phyloP scores from a whole-genome alignment of 2,797 vertebrate species.

The Enteromius anoplus region DNA sequence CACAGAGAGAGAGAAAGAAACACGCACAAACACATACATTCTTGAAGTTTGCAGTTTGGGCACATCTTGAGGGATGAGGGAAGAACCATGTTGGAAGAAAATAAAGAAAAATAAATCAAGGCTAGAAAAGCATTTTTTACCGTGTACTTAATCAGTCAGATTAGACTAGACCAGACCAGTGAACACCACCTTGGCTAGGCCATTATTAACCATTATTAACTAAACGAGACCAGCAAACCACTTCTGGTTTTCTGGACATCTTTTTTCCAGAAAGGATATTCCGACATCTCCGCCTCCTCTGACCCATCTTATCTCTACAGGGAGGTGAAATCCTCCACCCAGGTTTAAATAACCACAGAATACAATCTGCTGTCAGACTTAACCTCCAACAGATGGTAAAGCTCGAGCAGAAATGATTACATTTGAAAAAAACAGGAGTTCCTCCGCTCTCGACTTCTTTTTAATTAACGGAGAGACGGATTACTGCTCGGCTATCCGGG shows the following conservation, averaged over 20 bases:
- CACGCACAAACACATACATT: slow-evolving; percentile 11
- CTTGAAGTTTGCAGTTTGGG: background rate
- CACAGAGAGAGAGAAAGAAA: background rate
- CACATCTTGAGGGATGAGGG: background rate
- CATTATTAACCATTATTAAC: background rate
- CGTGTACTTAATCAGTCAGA: background rate
- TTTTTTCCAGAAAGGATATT: background rate
- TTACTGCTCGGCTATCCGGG: slow-evolving; percentile 87
- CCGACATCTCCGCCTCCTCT: slow-evolving; percentile 10
- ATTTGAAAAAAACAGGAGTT: slow-evolving; percentile 86
- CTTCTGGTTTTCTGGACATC: no score
- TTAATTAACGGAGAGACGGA: slow-evolving; percentile 92
- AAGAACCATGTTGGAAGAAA: background rate
- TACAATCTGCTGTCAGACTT: slow-evolving; percentile 85
- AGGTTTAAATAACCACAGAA: slow-evolving; percentile 82
- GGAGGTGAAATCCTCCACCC: slow-evolving; percentile 60
- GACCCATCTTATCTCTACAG: slow-evolving; percentile 49
- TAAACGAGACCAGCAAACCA: background rate
- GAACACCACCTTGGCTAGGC: background rate
- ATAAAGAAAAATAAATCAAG: no score
- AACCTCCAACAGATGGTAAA: slow-evolving; percentile 97
- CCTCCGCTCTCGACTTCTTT: slow-evolving; percentile 85
- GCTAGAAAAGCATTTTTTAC: no score
- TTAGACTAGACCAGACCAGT: background rate
- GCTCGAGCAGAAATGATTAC: slow-evolving; percentile 92